Evolutionary conservation across 2,888 invertebrate species (phyloP), one percentile per base, ranked within the genome.

Genomic region (Omphaloscelis lunosa): DNA sequence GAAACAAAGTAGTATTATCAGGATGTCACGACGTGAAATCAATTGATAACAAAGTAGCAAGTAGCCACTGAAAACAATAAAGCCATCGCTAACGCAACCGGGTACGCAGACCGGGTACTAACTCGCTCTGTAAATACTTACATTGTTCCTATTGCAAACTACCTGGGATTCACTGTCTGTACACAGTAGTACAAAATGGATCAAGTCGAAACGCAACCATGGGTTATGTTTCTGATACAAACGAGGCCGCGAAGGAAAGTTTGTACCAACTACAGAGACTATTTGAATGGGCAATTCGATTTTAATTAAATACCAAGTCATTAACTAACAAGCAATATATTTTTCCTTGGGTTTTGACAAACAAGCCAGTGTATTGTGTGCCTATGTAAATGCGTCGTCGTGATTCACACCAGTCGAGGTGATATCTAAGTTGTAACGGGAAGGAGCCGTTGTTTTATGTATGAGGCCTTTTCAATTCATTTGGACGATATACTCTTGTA

Each of bases 381-480:
- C 75, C 85, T 89, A 94, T 95, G 94, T 94, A 93, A 95, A 95
- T 94, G 88, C 83, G 84, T 86, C 76, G 89, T 87, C 91, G 92
- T 91, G 94, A 93, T 93, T 94, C 94, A 86, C 90, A 90, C 90
- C 90, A 88, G 84, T 86, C 88, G 91, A 92, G 91, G 93, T 92
- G 92, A 93, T 93, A 93, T 92, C 93, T 90, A 90, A 91, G 90
- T 90, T 87, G 92, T 92, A 91, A 91, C 89, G 90, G 91, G 88
- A 90, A 90, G 91, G 90, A 90, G 86, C 87, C 90, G 91, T 95
- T 96, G 95, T 95, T 94, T 96, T 95, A 96, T 96, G 95, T 96
- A 96, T 96, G 96, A 96, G 93, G 90, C 93, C 95, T 93, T 95
- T 96, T 95, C 96, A 95, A 96, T 96, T 96, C 95, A 96, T 96